These are phyloP conservation scores for Coracias cyanogaster DNA, from an alignment of 2,797 vertebrate genomes.

Conservation along the genomic window DNA sequence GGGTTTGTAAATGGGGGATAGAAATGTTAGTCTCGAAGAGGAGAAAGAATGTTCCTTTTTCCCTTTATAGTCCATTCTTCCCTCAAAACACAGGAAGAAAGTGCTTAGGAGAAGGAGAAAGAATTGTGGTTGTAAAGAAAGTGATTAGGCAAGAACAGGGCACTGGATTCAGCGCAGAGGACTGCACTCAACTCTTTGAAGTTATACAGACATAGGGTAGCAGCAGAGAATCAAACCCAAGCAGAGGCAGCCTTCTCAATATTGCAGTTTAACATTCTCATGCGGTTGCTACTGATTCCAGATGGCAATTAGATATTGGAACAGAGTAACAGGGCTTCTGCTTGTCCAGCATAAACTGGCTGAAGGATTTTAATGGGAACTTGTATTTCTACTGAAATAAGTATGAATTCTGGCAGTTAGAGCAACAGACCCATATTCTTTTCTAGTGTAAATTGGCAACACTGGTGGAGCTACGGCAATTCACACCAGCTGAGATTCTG, in stretches of 20 bases:
- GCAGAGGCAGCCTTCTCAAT: neutral
- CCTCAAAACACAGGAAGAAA: neutral
- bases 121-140: neutral
- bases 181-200: slow-evolving; percentile 19
- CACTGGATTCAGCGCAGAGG: neutral
- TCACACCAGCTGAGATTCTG: slow-evolving; percentile 25
- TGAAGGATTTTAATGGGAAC: slow-evolving; percentile 34
- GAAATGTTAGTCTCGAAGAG: neutral
- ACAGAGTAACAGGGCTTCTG: slow-evolving; percentile 8
- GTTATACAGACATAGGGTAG: neutral
- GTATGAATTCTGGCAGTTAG: slow-evolving; percentile 21
- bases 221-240: neutral
- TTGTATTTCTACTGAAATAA: slow-evolving; percentile 32
- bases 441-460: neutral
- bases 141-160: neutral
- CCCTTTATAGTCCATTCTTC: neutral
- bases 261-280: neutral
- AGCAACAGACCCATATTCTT: neutral
- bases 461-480: neutral
- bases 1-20: neutral
- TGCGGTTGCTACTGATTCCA: slow-evolving; percentile 51
- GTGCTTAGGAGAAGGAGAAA: neutral
- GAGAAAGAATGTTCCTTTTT: neutral
- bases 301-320: slow-evolving; percentile 60
- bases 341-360: slow-evolving; percentile 34